These are phyloP conservation scores for Thymelicus lineola DNA, from an alignment of 2,888 invertebrate species.

Conservation along the genomic window DNA sequence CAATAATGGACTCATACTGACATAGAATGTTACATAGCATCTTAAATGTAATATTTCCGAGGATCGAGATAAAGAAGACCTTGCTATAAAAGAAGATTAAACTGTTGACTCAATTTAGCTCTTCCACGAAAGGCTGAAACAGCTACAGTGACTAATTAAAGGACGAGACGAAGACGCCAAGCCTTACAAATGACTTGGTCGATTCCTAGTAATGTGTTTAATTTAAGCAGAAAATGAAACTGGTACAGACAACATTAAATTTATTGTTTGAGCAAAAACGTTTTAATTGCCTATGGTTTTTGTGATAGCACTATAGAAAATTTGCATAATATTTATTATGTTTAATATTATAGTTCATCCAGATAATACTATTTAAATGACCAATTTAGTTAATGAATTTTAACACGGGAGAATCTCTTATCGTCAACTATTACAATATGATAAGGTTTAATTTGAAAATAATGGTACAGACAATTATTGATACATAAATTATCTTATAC, in stretches of 20 bases:
- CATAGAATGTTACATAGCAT: background rate
- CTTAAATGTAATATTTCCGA: background rate
- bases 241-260: conserved; percentile 4
- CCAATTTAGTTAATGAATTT: too few relatives aligned
- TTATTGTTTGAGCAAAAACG: conserved; percentile 4
- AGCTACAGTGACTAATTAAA: conserved; percentile 29
- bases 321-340: background rate
- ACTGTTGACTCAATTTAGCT: conserved; percentile 32
- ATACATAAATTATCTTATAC: too few relatives aligned
- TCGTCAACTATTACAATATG: too few relatives aligned
- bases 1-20: too few relatives aligned
- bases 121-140: conserved; percentile 27
- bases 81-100: conserved; percentile 27
- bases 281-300: conserved; percentile 2
- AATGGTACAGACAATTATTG: too few relatives aligned
- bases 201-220: conserved; percentile 30
- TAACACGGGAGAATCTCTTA: too few relatives aligned
- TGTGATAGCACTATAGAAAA: background rate
- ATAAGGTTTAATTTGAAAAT: too few relatives aligned
- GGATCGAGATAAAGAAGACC: conserved; percentile 14
- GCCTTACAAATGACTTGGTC: conserved; percentile 26
- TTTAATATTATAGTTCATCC: background rate
- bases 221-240: conserved; percentile 29
- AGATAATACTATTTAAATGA: too few relatives aligned
- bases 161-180: conserved; percentile 17